These are phyloP conservation scores for Griposia aprilina DNA, from an alignment of 2,888 invertebrate species.

Conservation along the genomic window DNA sequence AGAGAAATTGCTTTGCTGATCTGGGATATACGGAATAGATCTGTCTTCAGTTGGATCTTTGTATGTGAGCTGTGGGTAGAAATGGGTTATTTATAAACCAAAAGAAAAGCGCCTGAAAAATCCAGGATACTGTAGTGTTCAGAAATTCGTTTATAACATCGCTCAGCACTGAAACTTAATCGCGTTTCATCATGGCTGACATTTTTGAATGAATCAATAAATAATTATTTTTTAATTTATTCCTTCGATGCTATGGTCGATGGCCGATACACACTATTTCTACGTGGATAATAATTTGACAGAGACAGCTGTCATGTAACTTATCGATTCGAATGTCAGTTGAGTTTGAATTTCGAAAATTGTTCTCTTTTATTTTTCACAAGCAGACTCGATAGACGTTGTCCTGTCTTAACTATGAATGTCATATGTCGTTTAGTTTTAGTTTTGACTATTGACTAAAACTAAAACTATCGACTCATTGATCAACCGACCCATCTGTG, in stretches of 20 bases:
- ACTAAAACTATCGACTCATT: too few species aligned
- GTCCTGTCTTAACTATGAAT: too few species aligned
- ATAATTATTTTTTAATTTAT: slow-evolving; percentile 4
- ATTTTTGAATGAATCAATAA: slow-evolving; percentile 10
- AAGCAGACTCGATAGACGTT: too few species aligned
- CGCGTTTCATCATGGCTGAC: slow-evolving; percentile 7
- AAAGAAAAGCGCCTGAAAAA: not conserved
- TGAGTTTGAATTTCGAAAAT: not conserved
- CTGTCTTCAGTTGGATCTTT: not conserved
- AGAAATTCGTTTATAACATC: not conserved
- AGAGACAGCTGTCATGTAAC: slow-evolving; percentile 19
- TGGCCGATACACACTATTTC: slow-evolving; percentile 4
- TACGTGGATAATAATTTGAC: not conserved
- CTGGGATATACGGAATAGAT: not conserved
- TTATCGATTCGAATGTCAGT: not conserved
- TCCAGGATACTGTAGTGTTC: not conserved
- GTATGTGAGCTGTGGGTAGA: not conserved
- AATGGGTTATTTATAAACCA: not conserved
- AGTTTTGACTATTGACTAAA: too few species aligned
- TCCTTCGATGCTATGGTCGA: not conserved
- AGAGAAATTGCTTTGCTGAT: slow-evolving; percentile 34
- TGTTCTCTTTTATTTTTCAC: not conserved
- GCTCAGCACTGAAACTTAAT: slow-evolving; percentile 1
- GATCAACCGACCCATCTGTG: too few species aligned
- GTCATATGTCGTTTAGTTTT: too few species aligned